Conservation (phyloP, 2,797 vertebrate genomes). For the Apogon talboti region DNA sequence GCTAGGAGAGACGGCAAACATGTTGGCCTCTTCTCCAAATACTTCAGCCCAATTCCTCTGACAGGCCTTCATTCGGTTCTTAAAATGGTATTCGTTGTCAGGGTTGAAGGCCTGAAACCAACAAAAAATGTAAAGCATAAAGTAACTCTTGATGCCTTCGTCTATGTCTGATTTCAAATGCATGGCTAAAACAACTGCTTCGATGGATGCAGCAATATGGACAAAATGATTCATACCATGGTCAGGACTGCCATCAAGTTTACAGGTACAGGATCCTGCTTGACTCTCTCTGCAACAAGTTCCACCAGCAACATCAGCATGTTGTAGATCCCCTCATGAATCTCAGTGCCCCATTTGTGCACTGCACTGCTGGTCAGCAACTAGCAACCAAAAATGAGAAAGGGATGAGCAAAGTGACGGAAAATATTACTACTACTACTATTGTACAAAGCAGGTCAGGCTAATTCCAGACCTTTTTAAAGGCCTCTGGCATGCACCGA, state of each 20-base stretch:
- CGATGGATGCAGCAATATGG: neutral
- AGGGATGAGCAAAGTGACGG: conserved; percentile 6
- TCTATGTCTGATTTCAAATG: neutral
- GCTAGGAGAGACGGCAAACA: conserved; percentile 93
- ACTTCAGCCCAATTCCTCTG: conserved; percentile 98
- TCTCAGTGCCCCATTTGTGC: conserved; percentile 99
- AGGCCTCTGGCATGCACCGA: conserved; percentile 98
- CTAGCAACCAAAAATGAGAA: conserved; percentile 68
- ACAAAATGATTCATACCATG: conserved; percentile 85
- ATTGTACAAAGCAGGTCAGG: neutral
- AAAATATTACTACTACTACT: neutral
- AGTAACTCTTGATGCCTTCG: neutral
- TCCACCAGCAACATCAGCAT: conserved; percentile 99
- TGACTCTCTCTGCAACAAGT: conserved; percentile 95
- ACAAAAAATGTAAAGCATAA: neutral
- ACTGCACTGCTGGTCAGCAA: conserved; percentile 97
- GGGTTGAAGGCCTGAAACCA: conserved; percentile 93
- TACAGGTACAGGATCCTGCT: conserved; percentile 95
- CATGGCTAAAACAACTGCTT: neutral
- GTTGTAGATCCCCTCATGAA: conserved; percentile 99
- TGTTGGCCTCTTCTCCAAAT: conserved; percentile 93
- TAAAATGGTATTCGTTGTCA: conserved; percentile 99
- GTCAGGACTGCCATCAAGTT: conserved; percentile 94
- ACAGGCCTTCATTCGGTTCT: conserved; percentile 97
- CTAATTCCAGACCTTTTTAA: conserved; percentile 92